phyloP scores from a whole-genome alignment of 2,113 vertebrate species.

The Promerops cafer region DNA sequence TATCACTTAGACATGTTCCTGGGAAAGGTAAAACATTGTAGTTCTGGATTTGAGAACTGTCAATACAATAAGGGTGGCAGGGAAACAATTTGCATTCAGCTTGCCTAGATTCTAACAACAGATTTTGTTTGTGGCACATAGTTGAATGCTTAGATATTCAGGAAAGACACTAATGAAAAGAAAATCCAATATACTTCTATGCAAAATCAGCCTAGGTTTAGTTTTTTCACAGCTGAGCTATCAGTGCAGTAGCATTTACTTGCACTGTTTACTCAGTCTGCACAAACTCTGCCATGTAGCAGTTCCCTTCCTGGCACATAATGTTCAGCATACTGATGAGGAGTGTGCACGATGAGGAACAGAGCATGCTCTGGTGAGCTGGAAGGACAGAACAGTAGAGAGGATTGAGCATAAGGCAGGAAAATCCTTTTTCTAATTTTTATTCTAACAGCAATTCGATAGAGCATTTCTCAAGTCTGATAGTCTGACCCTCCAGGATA shows the following conservation, averaged over 20 bases:
- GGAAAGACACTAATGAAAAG: not conserved
- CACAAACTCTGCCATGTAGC: slow-evolving; percentile 9
- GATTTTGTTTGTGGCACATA: not conserved
- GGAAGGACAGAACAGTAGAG: not conserved
- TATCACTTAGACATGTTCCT: not conserved
- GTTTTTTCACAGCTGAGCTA: not conserved
- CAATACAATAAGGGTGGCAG: fast-evolving
- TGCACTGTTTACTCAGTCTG: slow-evolving; percentile 19
- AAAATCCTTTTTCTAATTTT: not conserved
- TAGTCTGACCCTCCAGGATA: not conserved
- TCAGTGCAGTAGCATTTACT: not conserved
- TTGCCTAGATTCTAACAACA: not conserved
- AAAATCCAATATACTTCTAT: not conserved
- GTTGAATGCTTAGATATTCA: not conserved
- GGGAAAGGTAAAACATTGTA: not conserved
- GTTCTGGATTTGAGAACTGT: not conserved
- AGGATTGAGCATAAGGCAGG: not conserved
- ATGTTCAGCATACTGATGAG: slow-evolving; percentile 51
- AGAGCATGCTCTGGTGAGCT: not conserved
- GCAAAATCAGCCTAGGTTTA: not conserved
- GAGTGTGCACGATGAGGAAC: not conserved
- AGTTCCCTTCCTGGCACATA: not conserved
- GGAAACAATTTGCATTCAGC: not conserved
- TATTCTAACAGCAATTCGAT: not conserved
- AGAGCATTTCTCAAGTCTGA: not conserved